phyloP scores from a whole-genome alignment of 1,140 invertebrate species.

The Melitaea cinxia region DNA sequence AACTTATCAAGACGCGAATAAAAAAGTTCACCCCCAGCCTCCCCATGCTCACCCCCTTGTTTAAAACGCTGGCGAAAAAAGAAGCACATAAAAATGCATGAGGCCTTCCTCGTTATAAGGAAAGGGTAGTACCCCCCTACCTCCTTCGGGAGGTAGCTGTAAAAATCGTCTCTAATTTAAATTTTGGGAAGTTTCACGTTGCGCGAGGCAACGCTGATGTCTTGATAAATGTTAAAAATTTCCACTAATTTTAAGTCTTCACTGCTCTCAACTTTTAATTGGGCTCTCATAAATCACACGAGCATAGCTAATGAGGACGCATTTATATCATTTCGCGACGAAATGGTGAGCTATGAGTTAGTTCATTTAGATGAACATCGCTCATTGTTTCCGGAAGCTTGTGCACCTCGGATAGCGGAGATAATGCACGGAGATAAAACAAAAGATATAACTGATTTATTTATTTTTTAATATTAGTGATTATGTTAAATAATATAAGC shows the following conservation, averaged over 20 bases:
- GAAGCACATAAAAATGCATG: constrained; percentile 84
- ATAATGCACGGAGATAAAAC: constrained; percentile 26
- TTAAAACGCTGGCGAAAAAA: constrained; percentile 83
- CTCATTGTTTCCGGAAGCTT: constrained; percentile 67
- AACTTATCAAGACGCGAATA: constrained; percentile 83
- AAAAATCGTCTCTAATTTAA: constrained; percentile 82
- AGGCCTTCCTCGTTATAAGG: constrained; percentile 82
- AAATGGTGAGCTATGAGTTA: constrained; percentile 57
- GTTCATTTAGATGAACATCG: constrained; percentile 69
- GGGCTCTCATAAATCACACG: constrained; percentile 72
- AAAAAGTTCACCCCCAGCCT: constrained; percentile 77
- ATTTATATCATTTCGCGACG: constrained; percentile 75
- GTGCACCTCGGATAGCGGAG: constrained; percentile 28
- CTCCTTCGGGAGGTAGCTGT: constrained; percentile 75
- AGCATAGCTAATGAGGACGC: constrained; percentile 60
- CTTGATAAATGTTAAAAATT: constrained; percentile 79
- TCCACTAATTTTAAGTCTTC: constrained; percentile 79
- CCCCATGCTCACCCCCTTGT: constrained; percentile 80
- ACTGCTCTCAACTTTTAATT: constrained; percentile 78
- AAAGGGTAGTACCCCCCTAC: constrained; percentile 78
- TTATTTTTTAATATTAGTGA: background rate
- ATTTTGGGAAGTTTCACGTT: constrained; percentile 80
- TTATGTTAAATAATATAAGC: background rate
- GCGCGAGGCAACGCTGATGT: constrained; percentile 77
- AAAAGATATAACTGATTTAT: too few relatives aligned